These are phyloP conservation scores for Saturnia pavonia DNA, from an alignment of 2,888 invertebrate genomes.

Conservation along the genomic window DNA sequence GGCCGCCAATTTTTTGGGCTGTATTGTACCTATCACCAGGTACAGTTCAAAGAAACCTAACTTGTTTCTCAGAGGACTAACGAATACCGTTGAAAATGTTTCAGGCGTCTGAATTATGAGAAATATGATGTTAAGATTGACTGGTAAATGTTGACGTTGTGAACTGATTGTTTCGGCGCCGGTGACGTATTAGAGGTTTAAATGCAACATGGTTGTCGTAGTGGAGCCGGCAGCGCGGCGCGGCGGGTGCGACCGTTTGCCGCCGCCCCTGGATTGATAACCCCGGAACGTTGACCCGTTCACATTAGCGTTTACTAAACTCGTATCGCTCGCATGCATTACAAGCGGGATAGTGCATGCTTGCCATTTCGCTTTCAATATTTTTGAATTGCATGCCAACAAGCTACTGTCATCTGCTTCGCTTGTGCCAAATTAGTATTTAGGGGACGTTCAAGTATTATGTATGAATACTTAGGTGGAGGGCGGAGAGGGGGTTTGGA, in stretches of 20 bases:
- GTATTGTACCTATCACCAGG: too few species aligned
- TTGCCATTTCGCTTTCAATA: background rate
- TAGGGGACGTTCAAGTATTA: too few species aligned
- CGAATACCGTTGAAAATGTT: too few species aligned
- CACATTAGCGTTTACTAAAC: constrained; percentile 74
- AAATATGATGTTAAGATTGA: background rate
- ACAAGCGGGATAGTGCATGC: constrained; percentile 40
- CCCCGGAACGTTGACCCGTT: constrained; percentile 76
- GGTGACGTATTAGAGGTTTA: background rate
- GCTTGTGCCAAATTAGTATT: background rate
- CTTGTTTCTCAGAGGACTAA: background rate
- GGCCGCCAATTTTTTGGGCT: too few species aligned
- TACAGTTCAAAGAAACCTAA: too few species aligned
- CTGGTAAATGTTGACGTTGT: background rate
- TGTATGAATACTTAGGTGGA: too few species aligned
- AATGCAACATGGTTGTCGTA: constrained; percentile 27
- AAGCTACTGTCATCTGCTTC: background rate
- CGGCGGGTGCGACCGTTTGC: constrained; percentile 66
- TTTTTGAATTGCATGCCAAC: background rate
- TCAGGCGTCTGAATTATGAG: background rate
- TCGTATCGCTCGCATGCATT: constrained; percentile 52
- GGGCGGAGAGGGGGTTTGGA: too few species aligned
- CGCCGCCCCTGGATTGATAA: constrained; percentile 74
- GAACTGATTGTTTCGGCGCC: background rate
- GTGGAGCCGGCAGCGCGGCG: constrained; percentile 36